Percentiles rank a stretch among this genome's conserved stretches.
Conservation (phyloP, 1,140 invertebrate species). For the Trichoplusia ni region DNA sequence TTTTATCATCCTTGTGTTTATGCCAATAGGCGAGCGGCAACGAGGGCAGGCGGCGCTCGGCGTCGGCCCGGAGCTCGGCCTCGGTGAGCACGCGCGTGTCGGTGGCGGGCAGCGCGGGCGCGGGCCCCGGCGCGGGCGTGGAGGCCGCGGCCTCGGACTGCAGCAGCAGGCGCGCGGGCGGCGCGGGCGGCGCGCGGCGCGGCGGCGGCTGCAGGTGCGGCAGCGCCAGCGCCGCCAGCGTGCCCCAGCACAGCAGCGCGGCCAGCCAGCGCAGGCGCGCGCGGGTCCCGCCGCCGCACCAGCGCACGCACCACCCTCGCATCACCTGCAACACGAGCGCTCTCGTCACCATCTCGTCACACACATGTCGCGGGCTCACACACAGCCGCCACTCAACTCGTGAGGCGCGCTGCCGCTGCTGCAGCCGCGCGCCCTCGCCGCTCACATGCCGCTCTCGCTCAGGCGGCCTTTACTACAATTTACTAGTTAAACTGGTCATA, state of each 20-base stretch:
- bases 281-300: conserved; percentile 52
- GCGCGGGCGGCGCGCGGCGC: conserved; percentile 58
- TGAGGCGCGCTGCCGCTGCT: background rate
- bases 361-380: background rate
- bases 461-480: background rate
- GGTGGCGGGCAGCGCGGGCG: conserved; percentile 74
- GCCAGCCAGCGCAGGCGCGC: conserved; percentile 42
- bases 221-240: conserved; percentile 43
- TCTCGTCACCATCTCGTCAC: background rate
- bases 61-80: conserved; percentile 88
- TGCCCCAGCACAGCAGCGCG: conserved; percentile 52
- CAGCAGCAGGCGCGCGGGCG: conserved; percentile 64
- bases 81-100: conserved; percentile 86
- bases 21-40: conserved; percentile 93
- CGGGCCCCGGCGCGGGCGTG: conserved; percentile 60
- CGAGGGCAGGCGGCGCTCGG: conserved; percentile 89
- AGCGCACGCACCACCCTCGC: conserved; percentile 66
- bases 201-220: conserved; percentile 41
- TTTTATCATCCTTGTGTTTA: conserved; percentile 87
- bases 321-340: conserved; percentile 54
- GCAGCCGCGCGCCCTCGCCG: too few species aligned
- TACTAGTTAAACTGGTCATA: background rate
- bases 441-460: background rate
- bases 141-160: conserved; percentile 70
- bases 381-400: background rate